Evolutionary conservation across 2,888 invertebrate species (phyloP).

Genomic region (Palloptera scutellata): DNA sequence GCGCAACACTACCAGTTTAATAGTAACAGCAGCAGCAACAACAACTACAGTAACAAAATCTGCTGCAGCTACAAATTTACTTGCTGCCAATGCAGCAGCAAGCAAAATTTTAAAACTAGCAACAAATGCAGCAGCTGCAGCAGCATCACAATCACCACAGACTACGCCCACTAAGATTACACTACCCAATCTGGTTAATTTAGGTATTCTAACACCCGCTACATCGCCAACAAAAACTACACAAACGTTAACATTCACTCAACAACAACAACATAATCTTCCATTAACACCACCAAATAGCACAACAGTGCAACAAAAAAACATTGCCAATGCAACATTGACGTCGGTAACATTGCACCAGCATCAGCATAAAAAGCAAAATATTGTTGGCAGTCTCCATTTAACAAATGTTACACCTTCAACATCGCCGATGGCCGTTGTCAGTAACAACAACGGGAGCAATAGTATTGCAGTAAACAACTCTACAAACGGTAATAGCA

Average conservation of each 20-base stretch:
- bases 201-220: constrained; percentile 67
- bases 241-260: constrained; percentile 56
- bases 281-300: constrained; percentile 62
- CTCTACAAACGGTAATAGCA: constrained; percentile 25
- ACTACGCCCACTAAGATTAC: constrained; percentile 57
- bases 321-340: constrained; percentile 31
- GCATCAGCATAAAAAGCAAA: constrained; percentile 40
- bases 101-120: constrained; percentile 63
- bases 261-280: constrained; percentile 52
- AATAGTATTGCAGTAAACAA: constrained; percentile 40
- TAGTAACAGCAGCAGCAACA: constrained; percentile 51
- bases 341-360: constrained; percentile 36
- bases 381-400: constrained; percentile 52
- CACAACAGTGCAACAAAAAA: constrained; percentile 52
- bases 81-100: constrained; percentile 62
- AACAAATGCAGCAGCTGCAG: constrained; percentile 56
- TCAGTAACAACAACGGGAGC: constrained; percentile 36
- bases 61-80: constrained; percentile 56
- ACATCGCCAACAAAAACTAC: constrained; percentile 66
- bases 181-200: constrained; percentile 63
- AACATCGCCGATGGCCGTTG: constrained; percentile 33
- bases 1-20: constrained; percentile 63
- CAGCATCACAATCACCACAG: constrained; percentile 25
- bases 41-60: constrained; percentile 45
- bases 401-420: constrained; percentile 38